Base-by-base conservation (phyloP, 2,888 invertebrate genomes). In the Sinohyriopsis cumingii region DNA sequence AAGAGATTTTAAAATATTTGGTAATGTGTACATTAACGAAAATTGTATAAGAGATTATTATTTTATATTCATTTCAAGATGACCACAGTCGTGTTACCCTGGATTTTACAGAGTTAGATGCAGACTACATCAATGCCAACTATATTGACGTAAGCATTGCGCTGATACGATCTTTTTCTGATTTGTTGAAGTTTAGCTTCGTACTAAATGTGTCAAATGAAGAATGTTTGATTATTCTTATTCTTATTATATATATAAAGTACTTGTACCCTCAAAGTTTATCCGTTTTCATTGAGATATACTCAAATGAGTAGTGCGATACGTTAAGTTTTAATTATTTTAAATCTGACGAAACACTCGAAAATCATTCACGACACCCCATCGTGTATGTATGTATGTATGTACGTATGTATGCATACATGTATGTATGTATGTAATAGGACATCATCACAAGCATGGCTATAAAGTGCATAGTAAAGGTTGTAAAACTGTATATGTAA, bases 51-150 rank as follows among this genome's bases (percentile, higher is more conserved):
- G 18, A 18, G 18, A 20, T 18, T 63, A 45, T 18, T 22, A 18
- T 56, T 55, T 28, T 65, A 4, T 24, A 33, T 65, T 18, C 12
- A 24, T 55, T 28, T 25, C 19, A 57, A 81, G 81, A 80, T 72
- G 81, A 82, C 59, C 81, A 82, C 65, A 77, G 79, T 45, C 76
- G 81, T 53, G 80, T 82, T 28, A 69, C 78, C 0, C 65, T 82
- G 22, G 71, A 80, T 54, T 68, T 73, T 7, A 66, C 68, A 33
- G 80, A 79, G 62, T 67, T 73, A 15, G 77, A 80, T 53, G 77
- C 78, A 20, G 78, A 82, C 60, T 82, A 82, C 57, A 80, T 82
- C 56, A 82, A 82, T 67, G 81, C 78, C 5, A 82, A 79, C 55
- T 82, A 67, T 69, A 77, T 82, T 55, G 81, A 78, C 55, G 81